Evolutionary conservation across 2,888 invertebrate genomes (phyloP).

Genomic region (Drosophila emarginata): DNA sequence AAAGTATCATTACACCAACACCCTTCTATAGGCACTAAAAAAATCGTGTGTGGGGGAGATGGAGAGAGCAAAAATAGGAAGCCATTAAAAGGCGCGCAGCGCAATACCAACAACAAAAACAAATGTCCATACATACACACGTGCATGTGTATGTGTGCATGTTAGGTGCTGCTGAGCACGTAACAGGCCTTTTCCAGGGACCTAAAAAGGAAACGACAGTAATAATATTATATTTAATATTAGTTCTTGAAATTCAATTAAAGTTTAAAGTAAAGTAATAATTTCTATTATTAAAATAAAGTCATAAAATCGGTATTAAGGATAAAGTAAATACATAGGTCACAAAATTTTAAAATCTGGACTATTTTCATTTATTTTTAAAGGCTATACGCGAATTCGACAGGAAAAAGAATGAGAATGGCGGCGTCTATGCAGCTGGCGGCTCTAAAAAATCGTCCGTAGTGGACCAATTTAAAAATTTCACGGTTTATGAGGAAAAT

Average conservation of each 20-base stretch:
- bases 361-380: background rate
- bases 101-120: constrained; percentile 33
- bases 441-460: constrained; percentile 82
- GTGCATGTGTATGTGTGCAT: constrained; percentile 11
- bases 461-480: constrained; percentile 89
- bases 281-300: too few relatives aligned
- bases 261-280: too few relatives aligned
- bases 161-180: constrained; percentile 17
- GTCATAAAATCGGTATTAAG: too few relatives aligned
- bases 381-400: constrained; percentile 15
- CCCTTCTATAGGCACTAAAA: constrained; percentile 17
- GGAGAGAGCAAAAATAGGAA: constrained; percentile 32
- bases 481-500: constrained; percentile 89
- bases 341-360: too few relatives aligned
- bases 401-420: constrained; percentile 40
- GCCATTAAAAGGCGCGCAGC: constrained; percentile 61
- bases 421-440: constrained; percentile 41
- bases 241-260: too few relatives aligned
- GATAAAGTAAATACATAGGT: too few relatives aligned
- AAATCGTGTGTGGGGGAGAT: background rate
- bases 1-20: constrained; percentile 28
- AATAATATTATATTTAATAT: background rate
- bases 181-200: constrained; percentile 56
- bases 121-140: background rate
- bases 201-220: constrained; percentile 21